These are phyloP conservation scores for Pygoscelis antarcticus DNA, from an alignment of 2,113 vertebrate species.

Conservation along the genomic window DNA sequence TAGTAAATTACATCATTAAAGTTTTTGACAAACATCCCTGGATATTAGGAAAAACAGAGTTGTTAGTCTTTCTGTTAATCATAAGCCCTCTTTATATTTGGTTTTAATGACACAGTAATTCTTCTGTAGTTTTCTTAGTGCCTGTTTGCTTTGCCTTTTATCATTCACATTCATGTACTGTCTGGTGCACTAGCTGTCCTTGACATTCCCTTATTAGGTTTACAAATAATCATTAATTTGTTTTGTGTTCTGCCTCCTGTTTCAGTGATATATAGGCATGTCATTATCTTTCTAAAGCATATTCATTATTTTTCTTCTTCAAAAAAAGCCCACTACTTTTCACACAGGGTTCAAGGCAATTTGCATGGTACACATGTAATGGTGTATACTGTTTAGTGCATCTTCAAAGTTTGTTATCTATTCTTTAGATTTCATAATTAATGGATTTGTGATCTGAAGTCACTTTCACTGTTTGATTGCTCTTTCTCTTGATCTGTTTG, in stretches of 20 bases:
- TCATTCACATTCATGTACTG: constrained; percentile 38
- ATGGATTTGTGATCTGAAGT: neutral
- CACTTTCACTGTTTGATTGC: neutral
- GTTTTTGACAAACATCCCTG: neutral
- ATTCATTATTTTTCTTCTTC: constrained; percentile 47
- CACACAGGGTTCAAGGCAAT: neutral
- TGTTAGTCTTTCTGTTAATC: neutral
- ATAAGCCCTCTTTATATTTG: neutral
- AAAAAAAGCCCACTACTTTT: neutral
- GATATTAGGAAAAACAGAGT: neutral
- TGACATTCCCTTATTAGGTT: constrained; percentile 62
- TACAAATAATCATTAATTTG: constrained; percentile 73
- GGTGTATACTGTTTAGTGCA: neutral
- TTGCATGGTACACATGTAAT: neutral
- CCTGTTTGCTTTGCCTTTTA: neutral
- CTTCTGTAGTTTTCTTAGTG: neutral
- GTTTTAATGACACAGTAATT: neutral
- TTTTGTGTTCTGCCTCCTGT: constrained; percentile 56
- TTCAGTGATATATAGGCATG: constrained; percentile 67
- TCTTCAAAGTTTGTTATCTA: neutral
- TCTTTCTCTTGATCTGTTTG: neutral
- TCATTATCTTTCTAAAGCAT: constrained; percentile 46
- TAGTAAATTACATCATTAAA: neutral
- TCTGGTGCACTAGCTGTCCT: constrained; percentile 32
- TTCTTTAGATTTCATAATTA: constrained; percentile 21